Evolutionary conservation across 92 coral and sea anemone species (phyloP), one percentile per base, ranked within the genome.

Genomic region (Bergia puertoricense): DNA sequence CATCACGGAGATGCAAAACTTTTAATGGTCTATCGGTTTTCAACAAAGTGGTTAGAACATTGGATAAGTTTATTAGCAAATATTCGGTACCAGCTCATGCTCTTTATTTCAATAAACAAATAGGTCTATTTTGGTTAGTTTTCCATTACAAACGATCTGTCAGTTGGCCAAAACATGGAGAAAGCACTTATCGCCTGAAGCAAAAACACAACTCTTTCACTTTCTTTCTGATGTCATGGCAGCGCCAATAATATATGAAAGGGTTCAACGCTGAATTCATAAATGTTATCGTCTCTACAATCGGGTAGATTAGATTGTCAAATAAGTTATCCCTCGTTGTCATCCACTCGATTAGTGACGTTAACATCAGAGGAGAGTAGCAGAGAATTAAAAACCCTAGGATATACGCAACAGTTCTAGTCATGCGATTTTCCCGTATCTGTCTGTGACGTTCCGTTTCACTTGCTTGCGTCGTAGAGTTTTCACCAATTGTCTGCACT

Each of bases 271-370:
- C 77, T 6, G 88, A 89, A 84, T 89, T 89, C 30, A 84, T 14
- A 43, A 89, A 89, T 46, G 89, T 73, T 18, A 84, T 41, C 9
- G 91, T 89, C 73, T 89, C 91, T 22, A 79, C 91, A 41, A 89
- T 20, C 13, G 91, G 91, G 62, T 89, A 83, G 44, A 89, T 59
- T 36, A 89, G 45, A 46, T 89, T 85, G 85, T 89, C 88, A 85
- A 84, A 89, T 54, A 89, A 0, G 4, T 38, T 88, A 45, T 83
- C 88, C 10, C 78, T 48, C 30, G 78, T 56, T 8, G 85, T 76
- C 67, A 89, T 23, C 85, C 59, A 57, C 68, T 89, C 91, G 18
- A 82, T 82, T 36, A 89, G 18, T 74, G 88, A 83, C 20, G 85
- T 85, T 16, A 77, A 57, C 91, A 89, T 76, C 37, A 89, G 79